These are phyloP conservation scores for Elysia crispata DNA, from an alignment of 2,888 invertebrate genomes.

Conservation along the genomic window DNA sequence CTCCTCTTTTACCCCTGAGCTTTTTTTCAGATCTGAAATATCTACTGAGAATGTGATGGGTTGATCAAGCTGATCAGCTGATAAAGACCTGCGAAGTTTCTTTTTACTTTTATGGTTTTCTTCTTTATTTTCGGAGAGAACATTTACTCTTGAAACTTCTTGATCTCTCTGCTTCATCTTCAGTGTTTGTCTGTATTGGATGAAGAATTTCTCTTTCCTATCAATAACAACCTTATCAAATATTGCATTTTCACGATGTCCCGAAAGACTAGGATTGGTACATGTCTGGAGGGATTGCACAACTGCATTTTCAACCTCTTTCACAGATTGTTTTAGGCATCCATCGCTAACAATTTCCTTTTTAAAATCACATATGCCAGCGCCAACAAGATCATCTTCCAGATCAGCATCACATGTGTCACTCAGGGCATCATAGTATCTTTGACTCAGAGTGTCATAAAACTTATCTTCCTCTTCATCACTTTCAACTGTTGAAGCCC, in stretches of 20 bases:
- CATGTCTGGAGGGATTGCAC: no score
- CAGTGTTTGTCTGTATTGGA: neutral
- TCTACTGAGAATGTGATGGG: neutral
- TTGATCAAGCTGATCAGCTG: neutral
- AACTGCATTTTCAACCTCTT: no score
- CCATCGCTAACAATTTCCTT: neutral
- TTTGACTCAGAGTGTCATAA: conserved; percentile 45
- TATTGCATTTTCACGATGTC: neutral
- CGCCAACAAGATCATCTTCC: neutral
- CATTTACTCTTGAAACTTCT: neutral
- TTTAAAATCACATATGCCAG: neutral
- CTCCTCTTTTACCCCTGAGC: neutral
- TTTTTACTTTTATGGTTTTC: conserved; percentile 5
- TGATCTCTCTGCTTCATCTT: neutral
- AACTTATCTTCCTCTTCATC: conserved; percentile 39
- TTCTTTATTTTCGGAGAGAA: no score
- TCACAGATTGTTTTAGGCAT: neutral
- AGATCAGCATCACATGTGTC: conserved; percentile 19
- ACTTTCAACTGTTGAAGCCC: neutral
- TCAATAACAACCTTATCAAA: neutral
- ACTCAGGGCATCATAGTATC: conserved; percentile 43
- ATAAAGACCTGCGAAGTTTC: conserved; percentile 37
- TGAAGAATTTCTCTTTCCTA: no score
- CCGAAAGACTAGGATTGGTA: neutral
- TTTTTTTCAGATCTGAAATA: conserved; percentile 15